These are phyloP conservation scores for Lepidostoma basale DNA, from an alignment of 1,140 invertebrate species.

Conservation along the genomic window DNA sequence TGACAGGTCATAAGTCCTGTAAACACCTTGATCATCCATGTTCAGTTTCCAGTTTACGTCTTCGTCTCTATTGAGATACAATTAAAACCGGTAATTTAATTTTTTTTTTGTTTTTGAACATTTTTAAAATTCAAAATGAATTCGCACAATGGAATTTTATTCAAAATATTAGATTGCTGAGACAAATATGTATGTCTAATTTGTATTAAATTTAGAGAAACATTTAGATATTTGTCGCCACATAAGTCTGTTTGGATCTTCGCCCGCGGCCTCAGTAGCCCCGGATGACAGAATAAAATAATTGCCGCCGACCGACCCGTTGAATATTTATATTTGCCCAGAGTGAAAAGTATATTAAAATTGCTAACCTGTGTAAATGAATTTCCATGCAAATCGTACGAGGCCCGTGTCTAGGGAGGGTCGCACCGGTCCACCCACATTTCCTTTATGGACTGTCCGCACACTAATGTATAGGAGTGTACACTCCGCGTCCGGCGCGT, in stretches of 20 bases:
- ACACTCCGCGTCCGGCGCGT: constrained; percentile 26
- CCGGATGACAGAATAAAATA: constrained; percentile 26
- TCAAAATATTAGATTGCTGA: no score
- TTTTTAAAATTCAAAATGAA: no score
- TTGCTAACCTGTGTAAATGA: constrained; percentile 44
- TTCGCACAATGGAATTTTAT: no score
- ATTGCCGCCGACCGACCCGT: constrained; percentile 31
- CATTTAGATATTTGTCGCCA: not conserved
- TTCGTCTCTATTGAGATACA: not conserved
- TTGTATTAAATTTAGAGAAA: no score
- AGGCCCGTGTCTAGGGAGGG: constrained; percentile 1
- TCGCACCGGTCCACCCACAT: no score
- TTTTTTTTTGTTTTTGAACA: not conserved
- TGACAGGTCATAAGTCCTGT: no score
- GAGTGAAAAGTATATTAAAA: constrained; percentile 43
- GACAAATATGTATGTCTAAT: no score
- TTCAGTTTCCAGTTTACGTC: no score
- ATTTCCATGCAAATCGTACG: constrained; percentile 42
- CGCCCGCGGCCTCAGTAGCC: not conserved
- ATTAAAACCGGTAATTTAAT: not conserved
- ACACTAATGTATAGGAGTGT: not conserved
- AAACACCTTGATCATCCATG: no score
- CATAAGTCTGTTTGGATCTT: no score
- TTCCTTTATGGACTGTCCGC: no score
- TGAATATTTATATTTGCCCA: constrained; percentile 40